A percentile compares a stretch with the other conserved stretches of the same genome.
phyloP scores from a whole-genome alignment of 2,113 vertebrate genomes.

The Charadrius vociferus region DNA sequence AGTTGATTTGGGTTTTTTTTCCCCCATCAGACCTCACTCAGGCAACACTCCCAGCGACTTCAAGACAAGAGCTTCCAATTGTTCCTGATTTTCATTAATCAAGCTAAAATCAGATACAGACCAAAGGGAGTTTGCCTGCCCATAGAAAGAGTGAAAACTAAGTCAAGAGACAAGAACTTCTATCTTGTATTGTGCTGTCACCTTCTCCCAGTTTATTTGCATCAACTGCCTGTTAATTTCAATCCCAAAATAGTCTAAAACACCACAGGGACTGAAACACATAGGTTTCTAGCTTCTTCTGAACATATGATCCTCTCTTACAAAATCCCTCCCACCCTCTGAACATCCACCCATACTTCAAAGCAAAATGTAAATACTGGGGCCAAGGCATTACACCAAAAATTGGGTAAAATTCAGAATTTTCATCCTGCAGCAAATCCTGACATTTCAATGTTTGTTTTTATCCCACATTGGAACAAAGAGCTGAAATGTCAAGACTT shows the following conservation, averaged over 20 bases:
- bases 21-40: neutral
- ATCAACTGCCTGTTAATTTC: neutral
- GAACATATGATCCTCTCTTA: neutral
- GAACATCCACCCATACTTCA: neutral
- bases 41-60: neutral
- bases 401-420: constrained; percentile 29
- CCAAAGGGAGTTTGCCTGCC: neutral
- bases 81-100: neutral
- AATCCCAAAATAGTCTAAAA: neutral
- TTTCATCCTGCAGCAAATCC: constrained; percentile 28
- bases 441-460: constrained; percentile 63
- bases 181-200: neutral
- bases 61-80: neutral
- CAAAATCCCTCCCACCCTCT: neutral
- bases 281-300: neutral
- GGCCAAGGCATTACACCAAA: constrained; percentile 25
- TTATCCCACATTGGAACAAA: constrained; percentile 38
- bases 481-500: constrained; percentile 43
- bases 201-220: neutral
- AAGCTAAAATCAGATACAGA: neutral
- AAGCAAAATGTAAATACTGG: constrained; percentile 1
- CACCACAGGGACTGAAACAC: neutral
- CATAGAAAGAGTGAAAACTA: neutral
- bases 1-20: neutral
- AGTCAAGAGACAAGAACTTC: neutral